Conservation (phyloP, 1,140 invertebrate genomes). For the Arion vulgaris region DNA sequence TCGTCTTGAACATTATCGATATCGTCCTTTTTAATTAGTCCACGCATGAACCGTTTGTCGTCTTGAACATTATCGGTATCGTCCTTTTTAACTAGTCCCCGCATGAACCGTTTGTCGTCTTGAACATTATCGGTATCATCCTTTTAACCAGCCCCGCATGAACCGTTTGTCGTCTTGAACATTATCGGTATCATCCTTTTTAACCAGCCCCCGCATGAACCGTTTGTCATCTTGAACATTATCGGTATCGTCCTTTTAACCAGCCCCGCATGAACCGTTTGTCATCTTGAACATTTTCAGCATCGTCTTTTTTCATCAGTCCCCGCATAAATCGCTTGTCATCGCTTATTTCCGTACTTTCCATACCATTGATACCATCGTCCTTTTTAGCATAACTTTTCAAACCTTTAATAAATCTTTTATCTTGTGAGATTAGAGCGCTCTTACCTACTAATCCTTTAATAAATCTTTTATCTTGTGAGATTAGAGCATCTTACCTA, state of each 20-base stretch:
- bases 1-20: not conserved
- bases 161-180: not conserved
- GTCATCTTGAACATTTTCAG: not conserved
- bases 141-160: not conserved
- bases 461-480: no score
- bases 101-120: no score
- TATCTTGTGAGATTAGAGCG: no score
- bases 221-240: conserved; percentile 12
- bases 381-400: not conserved
- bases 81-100: no score
- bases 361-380: not conserved
- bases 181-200: not conserved
- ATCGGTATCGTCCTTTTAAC: no score
- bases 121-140: not conserved
- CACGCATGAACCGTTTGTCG: no score
- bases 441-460: not conserved
- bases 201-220: not conserved
- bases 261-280: no score
- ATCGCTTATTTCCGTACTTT: not conserved
- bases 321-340: conserved; percentile 7
- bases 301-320: conserved; percentile 1
- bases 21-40: not conserved
- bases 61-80: no score
- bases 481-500: no score
- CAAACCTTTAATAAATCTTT: conserved; percentile 13